A percentile compares a stretch with the other conserved stretches of the same genome.
These are phyloP conservation scores for Malurus leucopterus DNA, from an alignment of 2,797 vertebrate species.

Conservation along the genomic window DNA sequence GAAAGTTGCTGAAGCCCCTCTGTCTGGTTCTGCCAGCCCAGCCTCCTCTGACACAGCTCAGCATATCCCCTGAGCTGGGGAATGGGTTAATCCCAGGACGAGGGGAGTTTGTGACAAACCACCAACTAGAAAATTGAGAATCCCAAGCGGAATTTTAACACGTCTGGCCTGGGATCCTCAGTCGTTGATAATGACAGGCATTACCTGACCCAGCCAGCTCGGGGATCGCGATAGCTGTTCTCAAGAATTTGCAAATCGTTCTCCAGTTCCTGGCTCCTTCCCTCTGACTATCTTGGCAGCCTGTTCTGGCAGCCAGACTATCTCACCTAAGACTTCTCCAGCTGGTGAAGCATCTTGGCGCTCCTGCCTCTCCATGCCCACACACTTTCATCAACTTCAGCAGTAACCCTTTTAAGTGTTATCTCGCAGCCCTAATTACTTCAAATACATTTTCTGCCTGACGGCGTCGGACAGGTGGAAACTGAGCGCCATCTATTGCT, in stretches of 20 bases:
- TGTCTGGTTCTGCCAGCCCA: background rate
- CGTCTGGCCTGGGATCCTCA: slow-evolving; percentile 25
- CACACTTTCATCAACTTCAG: slow-evolving; percentile 58
- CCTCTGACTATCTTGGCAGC: slow-evolving; percentile 61
- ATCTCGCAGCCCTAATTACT: slow-evolving; percentile 67
- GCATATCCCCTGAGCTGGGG: fast-evolving
- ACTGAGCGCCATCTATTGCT: slow-evolving; percentile 76
- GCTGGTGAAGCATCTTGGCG: slow-evolving; percentile 51
- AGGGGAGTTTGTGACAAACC: background rate
- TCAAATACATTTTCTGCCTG: slow-evolving; percentile 41
- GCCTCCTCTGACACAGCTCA: background rate
- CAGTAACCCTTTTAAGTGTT: slow-evolving; percentile 63
- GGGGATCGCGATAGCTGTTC: slow-evolving; percentile 26
- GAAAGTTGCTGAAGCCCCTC: background rate
- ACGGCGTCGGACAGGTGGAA: slow-evolving; percentile 46
- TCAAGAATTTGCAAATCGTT: slow-evolving; percentile 45
- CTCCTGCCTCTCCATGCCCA: slow-evolving; percentile 49
- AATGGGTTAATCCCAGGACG: background rate
- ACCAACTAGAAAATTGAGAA: background rate
- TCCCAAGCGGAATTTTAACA: background rate
- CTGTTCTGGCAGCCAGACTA: slow-evolving; percentile 56
- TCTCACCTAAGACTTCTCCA: slow-evolving; percentile 49
- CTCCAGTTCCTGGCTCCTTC: slow-evolving; percentile 59
- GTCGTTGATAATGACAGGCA: slow-evolving; percentile 25
- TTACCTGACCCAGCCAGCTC: slow-evolving; percentile 46